Base-by-base conservation (phyloP, 1,140 invertebrate genomes). In the Phthorimaea operculella region DNA sequence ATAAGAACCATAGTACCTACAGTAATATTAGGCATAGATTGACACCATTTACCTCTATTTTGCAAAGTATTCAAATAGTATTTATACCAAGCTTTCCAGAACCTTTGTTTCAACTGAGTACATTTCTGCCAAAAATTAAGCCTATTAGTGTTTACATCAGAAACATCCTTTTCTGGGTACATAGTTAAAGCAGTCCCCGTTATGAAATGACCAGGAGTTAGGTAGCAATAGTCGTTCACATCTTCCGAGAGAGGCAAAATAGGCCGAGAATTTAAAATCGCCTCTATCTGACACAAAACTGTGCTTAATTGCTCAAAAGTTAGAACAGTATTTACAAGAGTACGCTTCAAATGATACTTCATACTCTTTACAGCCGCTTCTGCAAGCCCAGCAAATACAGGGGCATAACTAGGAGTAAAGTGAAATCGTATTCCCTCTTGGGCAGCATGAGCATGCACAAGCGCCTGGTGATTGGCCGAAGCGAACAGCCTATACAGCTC, bases 281-380 rank as follows among this genome's bases (percentile, higher is more conserved):
- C 16, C 18, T 50, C 48, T 21, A 50, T 50, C 28, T 50, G 48
- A 50, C 17, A 50, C 12, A 50, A 28, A 21, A 50, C 15, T 7
- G 48, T 50, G 18, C 21, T 21, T 28, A 50, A 21, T 28, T 50
- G 16, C 21, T 50, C 17, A 21, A 28, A 50, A 28, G 18, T 50
- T 21, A 50, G 21, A 21, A 21, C 28, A 18, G 48, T 8, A 15
- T 18, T 21, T 50, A 18, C 8, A 18, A 50, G 12, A 17, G 21
- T 8, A 12, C 48, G 16, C 12, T 50, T 50, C 21, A 50, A 50
- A 11, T 21, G 6, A 28, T 21, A 21, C 9, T 50, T 50, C 16
- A 17, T 21, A 21, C 48, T 50, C 21, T 50, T 50, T 18, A 50
- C 48, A 50, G 16, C 48, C 12, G 16, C 21, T 10, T 50, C 48